Percentiles rank a stretch among this genome's conserved stretches.
Evolutionary conservation across 2,888 invertebrate genomes (phyloP).

Genomic region (Xestia xanthographa): DNA sequence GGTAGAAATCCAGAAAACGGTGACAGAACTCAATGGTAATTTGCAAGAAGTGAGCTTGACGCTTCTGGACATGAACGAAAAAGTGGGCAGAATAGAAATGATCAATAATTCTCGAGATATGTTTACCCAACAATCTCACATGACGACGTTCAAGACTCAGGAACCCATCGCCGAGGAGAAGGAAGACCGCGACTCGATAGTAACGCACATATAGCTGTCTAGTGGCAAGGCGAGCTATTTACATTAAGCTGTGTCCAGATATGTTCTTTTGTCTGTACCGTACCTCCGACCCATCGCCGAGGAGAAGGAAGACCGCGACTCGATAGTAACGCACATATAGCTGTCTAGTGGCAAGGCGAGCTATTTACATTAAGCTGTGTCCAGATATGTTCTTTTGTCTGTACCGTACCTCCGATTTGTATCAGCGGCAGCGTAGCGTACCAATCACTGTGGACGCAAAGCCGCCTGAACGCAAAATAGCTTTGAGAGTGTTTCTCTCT

Average conservation of each 20-base stretch:
- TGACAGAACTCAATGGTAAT: conserved; percentile 73
- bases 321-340: too few relatives aligned
- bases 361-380: too few relatives aligned
- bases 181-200: conserved; percentile 57
- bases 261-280: neutral
- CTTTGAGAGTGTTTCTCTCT: too few relatives aligned
- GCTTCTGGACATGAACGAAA: conserved; percentile 71
- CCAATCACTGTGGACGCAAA: too few relatives aligned
- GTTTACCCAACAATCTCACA: conserved; percentile 65
- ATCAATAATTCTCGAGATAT: conserved; percentile 22
- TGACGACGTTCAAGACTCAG: conserved; percentile 63
- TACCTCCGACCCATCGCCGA: too few relatives aligned
- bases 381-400: too few relatives aligned
- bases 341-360: too few relatives aligned
- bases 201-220: conserved; percentile 49
- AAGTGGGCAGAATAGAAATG: conserved; percentile 75
- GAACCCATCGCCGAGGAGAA: conserved; percentile 66
- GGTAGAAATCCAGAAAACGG: conserved; percentile 77
- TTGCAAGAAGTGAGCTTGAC: conserved; percentile 70
- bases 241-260: neutral
- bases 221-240: conserved; percentile 15
- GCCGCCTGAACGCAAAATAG: too few relatives aligned
- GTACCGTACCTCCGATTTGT: too few relatives aligned
- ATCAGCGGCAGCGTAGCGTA: too few relatives aligned
- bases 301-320: too few relatives aligned